These are phyloP conservation scores for Leuciscus waleckii DNA, from an alignment of 2,797 vertebrate species.

Conservation along the genomic window DNA sequence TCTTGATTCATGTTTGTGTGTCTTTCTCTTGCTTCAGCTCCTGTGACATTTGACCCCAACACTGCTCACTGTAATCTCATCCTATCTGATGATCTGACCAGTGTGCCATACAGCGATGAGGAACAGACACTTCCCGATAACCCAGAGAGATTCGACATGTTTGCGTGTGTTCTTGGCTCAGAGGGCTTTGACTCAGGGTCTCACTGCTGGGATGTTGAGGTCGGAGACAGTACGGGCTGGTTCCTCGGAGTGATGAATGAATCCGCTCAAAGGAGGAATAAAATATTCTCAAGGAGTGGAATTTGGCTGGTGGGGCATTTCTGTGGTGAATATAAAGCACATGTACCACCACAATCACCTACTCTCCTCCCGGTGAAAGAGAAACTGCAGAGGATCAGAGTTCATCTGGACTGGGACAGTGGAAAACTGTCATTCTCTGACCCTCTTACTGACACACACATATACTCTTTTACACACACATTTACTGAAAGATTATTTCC, in stretches of 20 bases:
- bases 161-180: conserved; percentile 45
- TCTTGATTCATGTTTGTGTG: neutral
- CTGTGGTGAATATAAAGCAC: conserved; percentile 17
- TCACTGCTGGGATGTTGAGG: conserved; percentile 59
- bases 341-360: conserved; percentile 5
- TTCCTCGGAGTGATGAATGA: conserved; percentile 50
- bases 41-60: conserved; percentile 61
- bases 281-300: conserved; percentile 27
- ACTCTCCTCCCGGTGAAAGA: neutral
- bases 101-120: conserved; percentile 43
- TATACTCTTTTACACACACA: conserved; percentile 49
- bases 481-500: conserved; percentile 43
- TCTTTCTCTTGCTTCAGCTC: conserved; percentile 30
- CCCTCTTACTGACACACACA: conserved; percentile 44
- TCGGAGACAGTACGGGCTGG: conserved; percentile 47
- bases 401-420: conserved; percentile 56
- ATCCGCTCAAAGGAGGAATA: conserved; percentile 45
- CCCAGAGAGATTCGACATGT: conserved; percentile 50
- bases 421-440: conserved; percentile 54
- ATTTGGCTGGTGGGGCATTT: conserved; percentile 49
- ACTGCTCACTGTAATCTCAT: conserved; percentile 50
- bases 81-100: conserved; percentile 58
- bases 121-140: conserved; percentile 52
- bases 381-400: conserved; percentile 53
- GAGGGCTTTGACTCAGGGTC: conserved; percentile 51